These are phyloP conservation scores for Microctonus hyperodae DNA, from an alignment of 2,888 invertebrate species.

Conservation along the genomic window DNA sequence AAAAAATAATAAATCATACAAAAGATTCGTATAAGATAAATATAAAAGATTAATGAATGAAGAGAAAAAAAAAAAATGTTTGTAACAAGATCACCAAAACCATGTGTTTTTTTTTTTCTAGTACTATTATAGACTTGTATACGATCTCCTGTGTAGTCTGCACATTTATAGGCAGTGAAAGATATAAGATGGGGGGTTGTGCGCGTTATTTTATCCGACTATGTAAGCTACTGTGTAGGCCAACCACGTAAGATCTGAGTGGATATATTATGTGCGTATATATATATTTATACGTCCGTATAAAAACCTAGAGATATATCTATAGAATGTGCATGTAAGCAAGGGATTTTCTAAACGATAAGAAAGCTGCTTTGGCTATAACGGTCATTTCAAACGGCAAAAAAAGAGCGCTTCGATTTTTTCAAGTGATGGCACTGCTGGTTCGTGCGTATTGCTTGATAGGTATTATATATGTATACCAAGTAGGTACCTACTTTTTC, in stretches of 20 bases:
- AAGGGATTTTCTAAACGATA: slow-evolving; percentile 35
- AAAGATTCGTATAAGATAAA: no score
- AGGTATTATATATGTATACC: slow-evolving; percentile 9
- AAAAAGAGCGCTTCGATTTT: slow-evolving; percentile 15
- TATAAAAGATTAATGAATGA: no score
- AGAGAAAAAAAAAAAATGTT: no score
- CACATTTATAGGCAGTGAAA: neutral
- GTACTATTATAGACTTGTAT: no score
- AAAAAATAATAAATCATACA: no score
- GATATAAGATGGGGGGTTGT: slow-evolving; percentile 1
- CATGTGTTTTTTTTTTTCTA: no score
- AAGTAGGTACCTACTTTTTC: no score
- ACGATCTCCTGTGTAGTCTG: neutral
- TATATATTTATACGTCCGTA: neutral
- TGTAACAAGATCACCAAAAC: no score
- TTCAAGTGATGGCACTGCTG: neutral
- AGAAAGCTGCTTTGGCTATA: slow-evolving; percentile 26
- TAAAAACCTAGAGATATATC: neutral
- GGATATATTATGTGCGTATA: neutral
- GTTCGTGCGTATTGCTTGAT: slow-evolving; percentile 7
- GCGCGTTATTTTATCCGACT: slow-evolving; percentile 11
- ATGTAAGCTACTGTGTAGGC: slow-evolving; percentile 13
- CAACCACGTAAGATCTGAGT: slow-evolving; percentile 11
- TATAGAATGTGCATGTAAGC: neutral
- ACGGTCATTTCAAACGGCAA: slow-evolving; percentile 32